Base-by-base conservation (phyloP, 2,113 vertebrate genomes). In the Panthera tigris region DNA sequence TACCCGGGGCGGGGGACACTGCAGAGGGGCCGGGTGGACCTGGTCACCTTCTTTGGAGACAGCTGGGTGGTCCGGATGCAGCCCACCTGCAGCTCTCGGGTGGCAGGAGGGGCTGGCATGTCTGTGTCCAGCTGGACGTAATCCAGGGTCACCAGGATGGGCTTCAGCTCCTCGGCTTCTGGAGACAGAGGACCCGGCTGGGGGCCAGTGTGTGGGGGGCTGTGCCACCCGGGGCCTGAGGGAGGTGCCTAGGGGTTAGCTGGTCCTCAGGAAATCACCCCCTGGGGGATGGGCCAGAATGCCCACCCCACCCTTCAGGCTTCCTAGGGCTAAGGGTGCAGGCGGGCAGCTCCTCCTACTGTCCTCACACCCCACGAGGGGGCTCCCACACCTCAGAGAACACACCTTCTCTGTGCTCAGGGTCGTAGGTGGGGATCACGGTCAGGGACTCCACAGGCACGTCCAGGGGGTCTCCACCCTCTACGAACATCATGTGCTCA, bases 71-170 rank as follows among this genome's bases (percentile, higher is more conserved):
- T 98, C 19, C 94, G 95, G 68, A 99, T 99, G 57, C 99, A 99
- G 97, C 99, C 99, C 9, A 99, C 98, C 5, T 98, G 98, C 96
- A 99, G 98, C 92, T 99, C 98, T 12, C 99, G 98, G 80, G 97
- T 95, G 50, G 99, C 99, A 2, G 99, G 98, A 2, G 39, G 96
- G 33, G 98, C 68, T 8, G 96, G 94, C 1, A 91, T 97, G 66
- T 98, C 96, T 0, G 92, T 94, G 41, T 97, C 96, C 0, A 55
- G 14, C 96, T 97, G 99, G 1, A 86, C 2, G 4, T 98, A 98
- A 29, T 98, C 98, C 97, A 99, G 98, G 10, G 98, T 98, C 71
- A 99, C 98, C 41, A 99, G 98, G 36, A 99, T 78, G n/a, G 99
- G 97, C 39, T 97, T 98, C 19, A 92, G 80, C 96, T 97, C 98